phyloP scores from a whole-genome alignment of 1,140 invertebrate genomes.

The Drosophila takahashii region DNA sequence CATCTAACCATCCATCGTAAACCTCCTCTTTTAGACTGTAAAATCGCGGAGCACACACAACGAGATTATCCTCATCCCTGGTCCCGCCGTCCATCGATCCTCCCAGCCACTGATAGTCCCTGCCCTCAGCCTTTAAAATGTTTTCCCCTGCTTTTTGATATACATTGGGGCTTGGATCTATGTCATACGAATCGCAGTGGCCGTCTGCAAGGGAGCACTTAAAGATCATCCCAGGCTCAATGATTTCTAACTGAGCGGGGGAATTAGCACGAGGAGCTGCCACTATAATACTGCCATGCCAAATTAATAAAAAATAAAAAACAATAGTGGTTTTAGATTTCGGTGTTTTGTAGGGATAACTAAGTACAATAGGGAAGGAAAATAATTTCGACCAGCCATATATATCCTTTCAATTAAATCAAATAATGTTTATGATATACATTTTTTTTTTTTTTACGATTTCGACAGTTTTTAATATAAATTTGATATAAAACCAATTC shows the following conservation, averaged over 20 bases:
- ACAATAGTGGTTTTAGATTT: background rate
- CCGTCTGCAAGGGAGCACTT: background rate
- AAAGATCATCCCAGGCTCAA: background rate
- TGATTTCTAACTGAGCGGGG: background rate
- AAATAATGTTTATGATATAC: too few species aligned
- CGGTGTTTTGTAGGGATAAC: background rate
- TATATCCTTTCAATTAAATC: too few species aligned
- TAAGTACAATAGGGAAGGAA: background rate
- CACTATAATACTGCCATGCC: background rate
- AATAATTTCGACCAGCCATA: background rate
- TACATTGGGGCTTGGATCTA: background rate
- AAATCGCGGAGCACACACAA: conserved; percentile 79
- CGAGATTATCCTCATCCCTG: conserved; percentile 67
- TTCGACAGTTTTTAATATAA: too few species aligned
- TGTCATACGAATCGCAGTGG: background rate
- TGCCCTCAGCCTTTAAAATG: background rate
- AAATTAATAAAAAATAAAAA: background rate
- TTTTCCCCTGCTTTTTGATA: background rate
- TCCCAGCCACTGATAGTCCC: background rate
- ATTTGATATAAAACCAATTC: too few species aligned
- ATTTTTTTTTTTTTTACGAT: too few species aligned
- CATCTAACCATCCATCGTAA: too few species aligned
- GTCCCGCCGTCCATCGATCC: conserved; percentile 78
- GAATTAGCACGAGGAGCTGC: conserved; percentile 1
- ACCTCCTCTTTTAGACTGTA: conserved; percentile 41